These are phyloP conservation scores for Chlamydotis undulata DNA, from an alignment of 2,113 vertebrate species.

Conservation along the genomic window DNA sequence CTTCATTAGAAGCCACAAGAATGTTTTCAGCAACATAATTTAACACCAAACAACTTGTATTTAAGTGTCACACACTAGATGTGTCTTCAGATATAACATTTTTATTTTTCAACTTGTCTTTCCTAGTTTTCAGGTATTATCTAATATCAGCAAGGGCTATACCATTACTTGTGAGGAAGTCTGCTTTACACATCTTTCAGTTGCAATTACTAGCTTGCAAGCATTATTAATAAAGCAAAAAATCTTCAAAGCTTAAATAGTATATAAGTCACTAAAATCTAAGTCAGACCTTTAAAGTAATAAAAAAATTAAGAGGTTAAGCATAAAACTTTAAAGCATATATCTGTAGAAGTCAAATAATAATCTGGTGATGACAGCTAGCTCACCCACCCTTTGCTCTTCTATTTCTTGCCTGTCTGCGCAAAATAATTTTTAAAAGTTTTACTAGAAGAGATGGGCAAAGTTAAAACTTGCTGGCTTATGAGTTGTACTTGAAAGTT, in stretches of 20 bases:
- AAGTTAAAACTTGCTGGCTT: background rate
- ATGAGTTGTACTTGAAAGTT: background rate
- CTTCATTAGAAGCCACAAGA: background rate
- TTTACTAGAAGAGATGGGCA: background rate
- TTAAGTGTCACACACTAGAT: background rate
- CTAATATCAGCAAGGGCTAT: background rate
- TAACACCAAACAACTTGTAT: background rate
- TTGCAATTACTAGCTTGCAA: background rate
- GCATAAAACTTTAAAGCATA: background rate
- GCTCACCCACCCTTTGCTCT: background rate
- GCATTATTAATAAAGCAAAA: background rate
- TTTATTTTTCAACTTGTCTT: background rate
- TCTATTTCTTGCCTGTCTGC: background rate
- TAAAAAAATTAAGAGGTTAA: background rate
- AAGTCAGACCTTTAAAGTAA: background rate
- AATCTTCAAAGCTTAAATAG: background rate
- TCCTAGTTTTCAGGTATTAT: background rate
- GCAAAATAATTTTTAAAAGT: background rate
- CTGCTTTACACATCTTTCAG: background rate
- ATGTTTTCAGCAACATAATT: background rate
- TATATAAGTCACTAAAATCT: background rate
- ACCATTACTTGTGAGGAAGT: background rate
- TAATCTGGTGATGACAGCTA: background rate
- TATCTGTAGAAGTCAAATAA: background rate
- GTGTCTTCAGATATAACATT: background rate